Evolutionary conservation across 2,113 vertebrate genomes (phyloP), one percentile per base, ranked within the genome.

Genomic region (Coptodon rendalli): DNA sequence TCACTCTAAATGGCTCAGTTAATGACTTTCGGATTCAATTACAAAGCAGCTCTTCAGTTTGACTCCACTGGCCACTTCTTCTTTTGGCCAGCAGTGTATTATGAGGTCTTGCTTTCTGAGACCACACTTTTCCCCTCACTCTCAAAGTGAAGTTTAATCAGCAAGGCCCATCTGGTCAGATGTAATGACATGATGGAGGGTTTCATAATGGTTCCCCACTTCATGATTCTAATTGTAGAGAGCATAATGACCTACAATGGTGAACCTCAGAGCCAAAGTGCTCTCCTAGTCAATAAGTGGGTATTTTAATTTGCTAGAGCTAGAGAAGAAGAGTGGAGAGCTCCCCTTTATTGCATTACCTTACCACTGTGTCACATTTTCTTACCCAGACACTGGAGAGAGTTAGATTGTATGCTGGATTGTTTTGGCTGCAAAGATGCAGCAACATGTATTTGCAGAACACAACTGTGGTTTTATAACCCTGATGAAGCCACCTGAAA

Each of bases 181-280:
- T 59, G 68, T 85, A 93, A 91, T 89, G 85, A 87, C 89, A 90
- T 86, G 82, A 95, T 91, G 43, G 50, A 94, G 89, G 81, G 79
- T 61, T 91, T 92, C 86, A 92, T 91, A 90, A 92, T 90, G 85
- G 78, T 5, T 34, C 82, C 36, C 57, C 81, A 90, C 90, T 93
- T 90, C 91, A 92, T 92, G 90, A 87, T 83, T 81, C 87, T 95
- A 94, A 96, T 95, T 93, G 89, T 80, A 68, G 90, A 78, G 76
- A 91, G 85, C 85, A 87, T 88, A 95, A 91, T 87, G 87, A 91
- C 79, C 90, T 68, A 40, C 82, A 91, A 86, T 59, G 53, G 80
- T 87, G 83, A 92, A 89, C 85, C 80, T 90, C 53, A 17, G 63
- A 86, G 88, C 89, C 84, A 87, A 91, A 94, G 94, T 93, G 92